Evolutionary conservation across 2,113 vertebrate genomes (phyloP), one percentile per base, ranked within the genome.

Genomic region (Rhinolophus sinicus): DNA sequence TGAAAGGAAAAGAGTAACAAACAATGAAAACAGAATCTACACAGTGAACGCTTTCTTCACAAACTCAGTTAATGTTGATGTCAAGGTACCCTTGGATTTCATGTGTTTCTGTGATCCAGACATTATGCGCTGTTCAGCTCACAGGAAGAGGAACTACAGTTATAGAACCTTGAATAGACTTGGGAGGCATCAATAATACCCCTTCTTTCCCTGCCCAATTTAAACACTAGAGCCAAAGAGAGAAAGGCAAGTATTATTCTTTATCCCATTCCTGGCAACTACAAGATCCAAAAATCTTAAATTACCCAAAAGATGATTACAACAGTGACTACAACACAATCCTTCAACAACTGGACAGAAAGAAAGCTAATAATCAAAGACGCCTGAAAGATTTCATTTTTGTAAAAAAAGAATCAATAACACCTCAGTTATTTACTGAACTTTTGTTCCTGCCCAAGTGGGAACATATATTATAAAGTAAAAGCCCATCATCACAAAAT

Each of bases 401-500:
- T 62, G 93, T 96, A 93, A 98, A 96, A 97, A 89, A 95, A 97
- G 91, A 88, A 54, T 18, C 18, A 54, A 54, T 65, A 97, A 96
- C 38, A 97, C 64, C 82, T 96, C 33, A 38, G 85, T 93, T 93
- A 98, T 94, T 97, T 93, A 93, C 95, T 96, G 95, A 97, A 97
- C 96, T 97, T 97, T 67, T 97, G 96, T 97, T 97, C 86, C 64
- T 94, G 69, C 88, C 69, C 96, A 87, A 87, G 64, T 78, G 92
- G 91, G 92, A 93, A 95, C 21, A 94, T 93, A 94, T 35, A 86
- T 95, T 94, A 97, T 75, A 93, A 95, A 96, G 93, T 92, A 97
- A 98, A 97, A 97, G 92, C 89, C 96, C 92, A 94, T 95, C 91
- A 96, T 75, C 73, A 97, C 95, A 97, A 97, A 96, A 96, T 96